Evolutionary conservation across 2,113 vertebrate genomes (phyloP), one percentile per base, ranked within the genome.

Genomic region (mouse (Mus musculus)): DNA sequence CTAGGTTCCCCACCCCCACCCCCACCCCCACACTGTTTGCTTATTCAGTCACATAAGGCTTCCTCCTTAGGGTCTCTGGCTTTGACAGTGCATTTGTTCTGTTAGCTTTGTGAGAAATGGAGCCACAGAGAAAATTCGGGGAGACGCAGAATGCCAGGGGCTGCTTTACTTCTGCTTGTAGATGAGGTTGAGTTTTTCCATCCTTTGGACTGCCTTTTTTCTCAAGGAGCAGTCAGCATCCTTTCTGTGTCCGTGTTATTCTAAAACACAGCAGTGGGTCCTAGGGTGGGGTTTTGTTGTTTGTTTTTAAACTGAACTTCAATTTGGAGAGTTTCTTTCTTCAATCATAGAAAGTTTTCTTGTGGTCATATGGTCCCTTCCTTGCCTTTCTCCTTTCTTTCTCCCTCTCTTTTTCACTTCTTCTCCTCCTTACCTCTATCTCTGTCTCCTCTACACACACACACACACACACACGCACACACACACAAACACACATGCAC

Each of bases 181-280:
- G 73, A 33, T 9, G 75, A 61, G 76, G 46, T n/a, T 88, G 61
- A 78, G 54, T 20, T 54, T 93, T 65, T 80, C 36, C 46, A 33
- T 39, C 11, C 24, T 94, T 78, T 89, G 88, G 67, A 30, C 30
- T 85, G 28, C 78, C 42, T 82, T 54, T 77, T 61, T 12, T 89
- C 52, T 87, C 69, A 91, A 78, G 82, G 90, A 95, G 8, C n/a
- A 82, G 86, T 49, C n/a, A 88, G 76, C 67, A 26, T 72, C 11
- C 36, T 73, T 46, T 61, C 26, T 88, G 78, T 87, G 80, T 4
- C 7, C 3, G 10, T n/a, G 22, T 5, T 71, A 16, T 46, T 89
- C 30, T 95, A 63, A 91, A 93, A 54, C 85, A 54, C 78, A 1
- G n/a, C 67, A 39, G n/a, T 61, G n/a, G 20, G 24, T 7, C 12